phyloP scores from a whole-genome alignment of 2,888 invertebrate species.

The Heliconius cydno region DNA sequence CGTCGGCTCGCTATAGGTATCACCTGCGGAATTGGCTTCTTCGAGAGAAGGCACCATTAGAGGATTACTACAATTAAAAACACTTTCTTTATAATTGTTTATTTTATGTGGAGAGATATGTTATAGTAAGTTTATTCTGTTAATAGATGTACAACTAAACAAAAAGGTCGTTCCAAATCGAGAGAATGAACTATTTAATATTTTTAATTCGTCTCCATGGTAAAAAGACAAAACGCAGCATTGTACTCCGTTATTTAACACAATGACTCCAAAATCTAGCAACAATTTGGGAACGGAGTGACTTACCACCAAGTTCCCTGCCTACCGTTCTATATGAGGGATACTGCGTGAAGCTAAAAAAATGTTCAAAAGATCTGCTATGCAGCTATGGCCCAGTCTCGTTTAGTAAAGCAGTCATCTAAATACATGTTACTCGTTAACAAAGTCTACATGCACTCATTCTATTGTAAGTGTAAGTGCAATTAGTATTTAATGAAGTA shows the following conservation, averaged over 20 bases:
- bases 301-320: too few relatives aligned
- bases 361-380: neutral
- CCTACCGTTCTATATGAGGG: too few relatives aligned
- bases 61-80: neutral
- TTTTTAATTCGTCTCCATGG: too few relatives aligned
- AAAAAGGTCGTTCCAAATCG: too few relatives aligned
- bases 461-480: conserved; percentile 10
- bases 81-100: neutral
- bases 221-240: too few relatives aligned
- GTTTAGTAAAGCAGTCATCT: neutral
- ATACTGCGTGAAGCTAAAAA: too few relatives aligned
- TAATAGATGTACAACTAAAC: too few relatives aligned
- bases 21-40: conserved; percentile 9
- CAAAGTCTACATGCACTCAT: neutral
- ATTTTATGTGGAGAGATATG: neutral
- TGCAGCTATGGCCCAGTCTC: neutral
- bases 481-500: conserved; percentile 22
- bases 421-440: neutral
- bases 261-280: too few relatives aligned
- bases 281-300: too few relatives aligned
- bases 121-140: neutral
- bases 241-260: too few relatives aligned
- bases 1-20: conserved; percentile 21
- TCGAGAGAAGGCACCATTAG: conserved; percentile 13
- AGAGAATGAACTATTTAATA: too few relatives aligned